Evolutionary conservation across 2,113 vertebrate species (phyloP).

Genomic region (Trematocara nigrifrons): DNA sequence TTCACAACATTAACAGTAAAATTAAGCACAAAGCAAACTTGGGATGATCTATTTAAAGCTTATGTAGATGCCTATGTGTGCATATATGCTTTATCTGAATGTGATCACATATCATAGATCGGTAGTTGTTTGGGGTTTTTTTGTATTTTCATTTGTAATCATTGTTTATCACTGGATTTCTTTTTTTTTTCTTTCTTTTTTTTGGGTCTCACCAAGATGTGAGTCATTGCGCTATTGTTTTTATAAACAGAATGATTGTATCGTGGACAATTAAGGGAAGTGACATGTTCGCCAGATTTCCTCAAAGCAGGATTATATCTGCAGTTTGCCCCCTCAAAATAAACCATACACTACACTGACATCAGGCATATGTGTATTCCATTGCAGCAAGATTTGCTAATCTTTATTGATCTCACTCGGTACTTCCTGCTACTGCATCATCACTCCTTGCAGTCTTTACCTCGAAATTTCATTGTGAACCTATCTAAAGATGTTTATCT

Average conservation of each 20-base stretch:
- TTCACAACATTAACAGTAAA: neutral
- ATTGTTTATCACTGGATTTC: conserved; percentile 67
- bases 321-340: conserved; percentile 13
- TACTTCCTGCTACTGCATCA: conserved; percentile 33
- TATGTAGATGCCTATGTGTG: neutral
- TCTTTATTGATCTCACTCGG: conserved; percentile 12
- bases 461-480: neutral
- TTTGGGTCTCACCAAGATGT: neutral
- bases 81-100: conserved; percentile 1
- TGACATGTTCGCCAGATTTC: conserved; percentile 17
- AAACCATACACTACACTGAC: neutral
- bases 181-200: rapidly evolving
- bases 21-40: conserved; percentile 41
- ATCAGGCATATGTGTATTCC: neutral
- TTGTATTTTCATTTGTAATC: neutral
- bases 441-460: neutral
- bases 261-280: conserved; percentile 63
- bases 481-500: conserved; percentile 1
- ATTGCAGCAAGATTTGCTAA: neutral
- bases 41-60: conserved; percentile 18
- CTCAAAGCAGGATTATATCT: conserved; percentile 21
- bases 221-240: conserved; percentile 49
- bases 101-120: conserved; percentile 4
- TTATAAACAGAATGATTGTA: conserved; percentile 54
- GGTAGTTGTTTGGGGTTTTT: neutral